These are phyloP conservation scores for human (Homo sapiens) DNA, from an alignment of 2,113 vertebrate genomes.

Conservation along the genomic window GRCh38 chr11:71075001-71075500, in stretches of 20 bases:
- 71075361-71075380: fast-evolving
- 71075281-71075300: background rate
- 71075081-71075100: too few relatives aligned
- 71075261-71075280: slow-evolving; percentile 90
- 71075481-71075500: fast-evolving
- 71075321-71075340: fast-evolving
- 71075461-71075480: fast-evolving
- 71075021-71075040: too few relatives aligned
- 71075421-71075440: background rate
- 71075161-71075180: slow-evolving; percentile 96
- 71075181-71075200: slow-evolving; percentile 94
- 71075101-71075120: too few relatives aligned
- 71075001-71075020: too few relatives aligned
- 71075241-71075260: slow-evolving; percentile 95
- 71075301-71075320: too few relatives aligned
- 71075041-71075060: too few relatives aligned
- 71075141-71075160: slow-evolving; percentile 85
- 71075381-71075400: fast-evolving
- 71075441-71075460: fast-evolving
- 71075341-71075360: background rate
- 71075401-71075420: fast-evolving
- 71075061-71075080: too few relatives aligned
- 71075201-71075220: slow-evolving; percentile 94
- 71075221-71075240: slow-evolving; percentile 93
- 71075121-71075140: too few relatives aligned